phyloP scores from a whole-genome alignment of 2,797 vertebrate genomes.

The Hephaestus fuliginosus region DNA sequence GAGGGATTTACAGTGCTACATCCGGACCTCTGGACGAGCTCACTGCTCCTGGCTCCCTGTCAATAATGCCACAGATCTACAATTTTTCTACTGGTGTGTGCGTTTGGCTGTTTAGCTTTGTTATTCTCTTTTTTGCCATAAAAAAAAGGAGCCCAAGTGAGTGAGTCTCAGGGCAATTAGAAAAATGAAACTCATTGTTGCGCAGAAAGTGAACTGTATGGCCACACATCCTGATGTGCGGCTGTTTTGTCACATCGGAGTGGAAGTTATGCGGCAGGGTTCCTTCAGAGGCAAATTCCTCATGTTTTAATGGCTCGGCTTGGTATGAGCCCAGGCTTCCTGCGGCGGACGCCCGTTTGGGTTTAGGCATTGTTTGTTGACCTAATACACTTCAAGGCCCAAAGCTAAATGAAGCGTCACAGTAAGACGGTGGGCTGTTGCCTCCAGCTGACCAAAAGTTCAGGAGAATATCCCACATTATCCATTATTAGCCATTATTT shows the following conservation, averaged over 20 bases:
- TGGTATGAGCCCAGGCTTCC: background rate
- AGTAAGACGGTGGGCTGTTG: background rate
- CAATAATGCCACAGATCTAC: accelerated
- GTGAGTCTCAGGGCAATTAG: background rate
- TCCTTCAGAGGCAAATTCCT: background rate
- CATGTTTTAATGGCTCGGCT: background rate
- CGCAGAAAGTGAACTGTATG: background rate
- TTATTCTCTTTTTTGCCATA: no score
- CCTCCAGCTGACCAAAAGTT: background rate
- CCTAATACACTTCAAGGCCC: background rate
- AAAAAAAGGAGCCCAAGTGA: no score
- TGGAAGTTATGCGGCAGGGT: background rate
- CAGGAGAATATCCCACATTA: background rate
- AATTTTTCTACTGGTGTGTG: constrained; percentile 57
- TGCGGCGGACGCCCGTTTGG: accelerated
- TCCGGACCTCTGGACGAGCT: accelerated
- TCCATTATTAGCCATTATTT: background rate
- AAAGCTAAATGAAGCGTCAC: background rate
- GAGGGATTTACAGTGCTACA: background rate
- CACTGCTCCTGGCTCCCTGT: constrained; percentile 46
- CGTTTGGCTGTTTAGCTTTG: no score
- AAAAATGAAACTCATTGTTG: background rate
- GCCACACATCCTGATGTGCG: constrained; percentile 24
- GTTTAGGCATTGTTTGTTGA: background rate
- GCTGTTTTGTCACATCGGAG: background rate